These are phyloP conservation scores for Alligator sinensis DNA, from an alignment of 2,113 vertebrate genomes.

Conservation along the genomic window DNA sequence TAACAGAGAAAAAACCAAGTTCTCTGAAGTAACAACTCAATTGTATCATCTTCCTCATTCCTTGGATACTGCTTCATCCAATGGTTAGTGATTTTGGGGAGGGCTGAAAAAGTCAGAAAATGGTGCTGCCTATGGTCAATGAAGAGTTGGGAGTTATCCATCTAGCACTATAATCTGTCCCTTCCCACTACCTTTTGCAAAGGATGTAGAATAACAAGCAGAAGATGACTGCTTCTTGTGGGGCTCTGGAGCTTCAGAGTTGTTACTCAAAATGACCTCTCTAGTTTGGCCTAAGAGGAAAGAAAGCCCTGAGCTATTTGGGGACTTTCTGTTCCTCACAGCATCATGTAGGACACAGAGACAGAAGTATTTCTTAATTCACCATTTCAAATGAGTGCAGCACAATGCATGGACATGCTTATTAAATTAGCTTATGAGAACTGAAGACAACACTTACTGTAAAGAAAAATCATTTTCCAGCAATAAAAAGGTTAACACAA, in stretches of 20 bases:
- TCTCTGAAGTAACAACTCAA: not conserved
- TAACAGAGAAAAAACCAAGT: not conserved
- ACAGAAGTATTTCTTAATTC: rapidly evolving
- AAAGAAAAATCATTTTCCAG: constrained; percentile 84
- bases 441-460: constrained; percentile 85
- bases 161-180: not conserved
- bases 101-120: not conserved
- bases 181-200: not conserved
- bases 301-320: not conserved
- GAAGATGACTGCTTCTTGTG: not conserved
- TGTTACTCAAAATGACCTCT: not conserved
- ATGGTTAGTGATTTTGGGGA: not conserved
- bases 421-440: constrained; percentile 80
- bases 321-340: not conserved
- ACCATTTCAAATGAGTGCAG: not conserved
- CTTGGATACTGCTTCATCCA: not conserved
- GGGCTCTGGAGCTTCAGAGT: not conserved
- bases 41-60: not conserved
- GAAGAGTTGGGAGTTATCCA: not conserved
- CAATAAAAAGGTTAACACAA: constrained; percentile 90
- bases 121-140: not conserved
- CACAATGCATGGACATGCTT: constrained; percentile 55
- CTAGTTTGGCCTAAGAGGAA: not conserved
- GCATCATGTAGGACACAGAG: not conserved
- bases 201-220: not conserved